Evolutionary conservation across 2,888 invertebrate species (phyloP), one percentile per base, ranked within the genome.

Genomic region (Perizoma affinitatum): DNA sequence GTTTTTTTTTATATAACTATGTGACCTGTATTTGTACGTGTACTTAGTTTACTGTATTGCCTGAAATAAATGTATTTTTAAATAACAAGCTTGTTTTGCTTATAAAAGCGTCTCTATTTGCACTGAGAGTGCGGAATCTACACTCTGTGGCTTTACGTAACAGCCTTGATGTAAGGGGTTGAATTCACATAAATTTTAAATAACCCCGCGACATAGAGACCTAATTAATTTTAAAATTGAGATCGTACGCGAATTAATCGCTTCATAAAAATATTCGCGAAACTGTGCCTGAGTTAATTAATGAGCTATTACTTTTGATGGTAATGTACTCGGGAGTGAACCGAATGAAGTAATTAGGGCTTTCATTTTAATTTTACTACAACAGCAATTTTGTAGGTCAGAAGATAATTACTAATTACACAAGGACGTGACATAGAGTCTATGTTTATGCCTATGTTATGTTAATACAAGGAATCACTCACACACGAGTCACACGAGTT

Each of bases 181-280:
- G 69, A 76, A 79, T 75, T 73, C 73, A 69, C 74, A 79, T 81
- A 79, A 77, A 82, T 79, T 78, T 77, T 75, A 79, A 79, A 79
- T 76, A 72, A 75, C 74, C 71, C 71, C 67, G 69, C 73, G 76
- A 77, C 76, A 77, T 77, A 75, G 76, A 76, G 63, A 58, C 61
- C 70, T 76, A 79, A 82, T 83, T 83, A 80, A 82, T 79, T 80
- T 75, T 71, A 71, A 78, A 81, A 79, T 69, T 76, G 78, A 76
- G 68, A 66, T 69, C 70, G 71, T 67, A 64, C 67, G 72, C 70
- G 66, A 74, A 70, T 77, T 47, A 61, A 45, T 51, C 43, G 63
- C 65, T 56, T 68, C 57, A 61, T 66, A 58, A 63, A 58, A 65
- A 58, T 55, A 48, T 55, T 43, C 49, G 54, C 54, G 57, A 52